A percentile compares a stretch with the other conserved stretches of the same genome.
Conservation (phyloP, 1,140 invertebrate species). For the Magallana gigas region DNA sequence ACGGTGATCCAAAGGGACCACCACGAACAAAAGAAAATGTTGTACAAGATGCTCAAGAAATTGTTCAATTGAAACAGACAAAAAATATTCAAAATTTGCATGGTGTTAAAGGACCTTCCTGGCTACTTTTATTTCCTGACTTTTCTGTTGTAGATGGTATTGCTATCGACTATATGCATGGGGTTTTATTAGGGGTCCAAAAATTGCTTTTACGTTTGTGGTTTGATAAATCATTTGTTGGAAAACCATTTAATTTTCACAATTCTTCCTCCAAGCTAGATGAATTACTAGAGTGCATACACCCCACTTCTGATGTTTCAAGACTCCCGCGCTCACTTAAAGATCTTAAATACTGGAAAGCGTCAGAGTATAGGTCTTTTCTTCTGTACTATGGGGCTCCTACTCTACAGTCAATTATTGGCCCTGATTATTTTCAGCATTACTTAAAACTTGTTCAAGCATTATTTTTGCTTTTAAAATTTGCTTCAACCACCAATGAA, state of each 20-base stretch:
- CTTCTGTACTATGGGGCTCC: slow-evolving; percentile 41
- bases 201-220: slow-evolving; percentile 51
- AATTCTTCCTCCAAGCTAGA: neutral
- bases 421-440: slow-evolving; percentile 12
- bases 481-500: slow-evolving; percentile 2
- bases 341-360: slow-evolving; percentile 57
- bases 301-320: slow-evolving; percentile 40
- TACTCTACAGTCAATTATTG: slow-evolving; percentile 45
- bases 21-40: slow-evolving; percentile 36
- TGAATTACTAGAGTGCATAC: neutral
- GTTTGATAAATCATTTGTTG: slow-evolving; percentile 35
- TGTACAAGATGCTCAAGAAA: slow-evolving; percentile 38
- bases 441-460: no score
- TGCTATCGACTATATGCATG: slow-evolving; percentile 60
- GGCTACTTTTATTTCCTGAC: slow-evolving; percentile 45
- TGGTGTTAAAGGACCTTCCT: slow-evolving; percentile 54
- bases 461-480: slow-evolving; percentile 42
- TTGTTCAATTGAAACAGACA: neutral
- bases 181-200: slow-evolving; percentile 56
- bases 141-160: slow-evolving; percentile 53
- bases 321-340: slow-evolving; percentile 46
- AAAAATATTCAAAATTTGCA: slow-evolving; percentile 29
- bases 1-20: slow-evolving; percentile 42
- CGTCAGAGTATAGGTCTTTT: slow-evolving; percentile 51
- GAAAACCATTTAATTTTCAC: slow-evolving; percentile 32